Percentiles rank a stretch among this genome's conserved stretches.
Evolutionary conservation across 2,888 invertebrate genomes (phyloP).

Genomic region (Apocheima hispidaria): DNA sequence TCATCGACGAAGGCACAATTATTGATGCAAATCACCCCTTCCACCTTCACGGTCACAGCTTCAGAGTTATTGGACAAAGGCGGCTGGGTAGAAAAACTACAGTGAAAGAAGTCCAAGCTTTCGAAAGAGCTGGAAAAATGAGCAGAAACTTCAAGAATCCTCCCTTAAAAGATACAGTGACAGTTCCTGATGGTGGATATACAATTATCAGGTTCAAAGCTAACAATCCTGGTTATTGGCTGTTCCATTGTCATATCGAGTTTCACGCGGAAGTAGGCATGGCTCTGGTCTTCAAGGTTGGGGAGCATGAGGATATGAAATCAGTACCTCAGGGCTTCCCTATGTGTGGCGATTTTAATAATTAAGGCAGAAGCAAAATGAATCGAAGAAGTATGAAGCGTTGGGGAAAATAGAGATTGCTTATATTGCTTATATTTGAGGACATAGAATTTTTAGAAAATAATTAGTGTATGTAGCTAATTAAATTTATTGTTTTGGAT

Average conservation of each 20-base stretch:
- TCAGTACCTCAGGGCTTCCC: constrained; percentile 92
- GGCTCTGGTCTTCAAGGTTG: constrained; percentile 94
- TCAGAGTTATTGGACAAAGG: constrained; percentile 93
- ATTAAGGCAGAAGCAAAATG: neutral
- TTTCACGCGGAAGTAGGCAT: constrained; percentile 97
- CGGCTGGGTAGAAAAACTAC: constrained; percentile 84
- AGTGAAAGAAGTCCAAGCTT: neutral
- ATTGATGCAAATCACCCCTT: constrained; percentile 95
- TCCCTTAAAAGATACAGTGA: constrained; percentile 95
- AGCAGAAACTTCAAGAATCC: constrained; percentile 90
- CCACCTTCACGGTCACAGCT: constrained; percentile 94
- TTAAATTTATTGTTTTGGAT: too few species aligned
- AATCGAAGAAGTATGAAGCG: neutral
- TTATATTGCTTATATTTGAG: too few species aligned
- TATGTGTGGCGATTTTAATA: constrained; percentile 84
- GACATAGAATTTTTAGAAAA: too few species aligned
- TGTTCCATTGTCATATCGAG: constrained; percentile 96
- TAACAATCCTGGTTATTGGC: constrained; percentile 95
- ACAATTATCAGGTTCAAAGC: constrained; percentile 94
- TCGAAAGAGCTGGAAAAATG: constrained; percentile 85
- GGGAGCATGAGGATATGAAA: constrained; percentile 90
- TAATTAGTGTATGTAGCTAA: too few species aligned
- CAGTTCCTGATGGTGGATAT: constrained; percentile 96
- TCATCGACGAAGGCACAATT: constrained; percentile 93
- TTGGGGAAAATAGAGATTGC: too few species aligned